Evolutionary conservation across 2,888 invertebrate species (phyloP).

Genomic region (Ceraclea dissimilis): DNA sequence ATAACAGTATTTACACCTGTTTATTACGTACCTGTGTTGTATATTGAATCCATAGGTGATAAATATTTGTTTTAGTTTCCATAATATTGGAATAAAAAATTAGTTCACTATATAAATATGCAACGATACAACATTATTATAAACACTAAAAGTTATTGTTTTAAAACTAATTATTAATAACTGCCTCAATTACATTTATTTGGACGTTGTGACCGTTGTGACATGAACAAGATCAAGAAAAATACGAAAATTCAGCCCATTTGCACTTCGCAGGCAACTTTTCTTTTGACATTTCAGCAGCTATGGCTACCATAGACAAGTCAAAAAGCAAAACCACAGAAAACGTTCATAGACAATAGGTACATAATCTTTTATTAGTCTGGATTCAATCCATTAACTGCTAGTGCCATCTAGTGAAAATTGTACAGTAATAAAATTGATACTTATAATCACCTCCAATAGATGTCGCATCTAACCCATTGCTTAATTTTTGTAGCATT

Average conservation of each 20-base stretch:
- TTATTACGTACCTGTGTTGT: conserved; percentile 40
- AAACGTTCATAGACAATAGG: too few relatives aligned
- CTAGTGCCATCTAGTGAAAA: too few relatives aligned
- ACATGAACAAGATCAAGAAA: conserved; percentile 3
- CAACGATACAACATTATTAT: conserved; percentile 1
- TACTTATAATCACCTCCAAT: too few relatives aligned
- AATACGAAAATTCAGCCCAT: conserved; percentile 11
- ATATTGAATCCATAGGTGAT: conserved; percentile 47
- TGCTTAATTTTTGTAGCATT: too few relatives aligned
- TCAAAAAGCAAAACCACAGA: background rate
- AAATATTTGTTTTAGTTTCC: conserved; percentile 43
- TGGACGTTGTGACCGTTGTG: conserved; percentile 16
- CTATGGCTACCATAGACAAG: background rate
- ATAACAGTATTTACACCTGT: background rate
- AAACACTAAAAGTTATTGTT: conserved; percentile 1
- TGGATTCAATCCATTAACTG: too few relatives aligned
- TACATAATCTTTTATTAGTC: too few relatives aligned
- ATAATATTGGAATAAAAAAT: conserved; percentile 29
- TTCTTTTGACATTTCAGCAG: conserved; percentile 17
- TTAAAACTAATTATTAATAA: conserved; percentile 8
- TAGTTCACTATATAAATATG: conserved; percentile 26
- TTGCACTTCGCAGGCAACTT: conserved; percentile 12
- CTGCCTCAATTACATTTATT: conserved; percentile 8
- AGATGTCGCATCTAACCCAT: too few relatives aligned
- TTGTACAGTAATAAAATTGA: too few relatives aligned